Conservation (phyloP, 1,140 invertebrate species). For the Trissolcus basalis region DNA sequence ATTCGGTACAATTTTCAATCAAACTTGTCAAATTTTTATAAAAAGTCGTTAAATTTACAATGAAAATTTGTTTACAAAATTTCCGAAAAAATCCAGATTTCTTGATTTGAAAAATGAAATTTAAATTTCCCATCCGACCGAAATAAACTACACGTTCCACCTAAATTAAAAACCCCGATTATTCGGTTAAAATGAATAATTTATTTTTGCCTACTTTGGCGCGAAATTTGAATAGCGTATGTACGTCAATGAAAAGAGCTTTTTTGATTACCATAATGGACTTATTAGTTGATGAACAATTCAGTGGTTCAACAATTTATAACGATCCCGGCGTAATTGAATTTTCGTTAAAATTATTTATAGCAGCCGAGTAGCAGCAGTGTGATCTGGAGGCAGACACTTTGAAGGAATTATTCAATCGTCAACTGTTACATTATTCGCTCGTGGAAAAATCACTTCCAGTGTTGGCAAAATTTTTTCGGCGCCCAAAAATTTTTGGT, state of each 20-base stretch:
- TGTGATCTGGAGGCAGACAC: neutral
- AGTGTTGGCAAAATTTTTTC: too few relatives aligned
- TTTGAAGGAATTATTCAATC: conserved; percentile 1
- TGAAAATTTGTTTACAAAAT: too few relatives aligned
- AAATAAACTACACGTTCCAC: too few relatives aligned
- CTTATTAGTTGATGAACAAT: conserved; percentile 5
- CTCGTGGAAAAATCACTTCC: too few relatives aligned
- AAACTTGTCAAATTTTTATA: too few relatives aligned
- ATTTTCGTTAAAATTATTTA: conserved; percentile 10
- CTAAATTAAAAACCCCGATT: neutral
- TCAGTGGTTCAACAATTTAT: neutral
- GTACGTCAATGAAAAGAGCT: neutral
- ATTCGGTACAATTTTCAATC: too few relatives aligned
- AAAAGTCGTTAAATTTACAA: too few relatives aligned
- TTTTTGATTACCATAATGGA: neutral
- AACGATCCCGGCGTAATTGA: neutral
- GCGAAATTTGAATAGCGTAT: neutral
- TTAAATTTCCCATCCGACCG: too few relatives aligned
- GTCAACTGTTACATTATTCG: neutral
- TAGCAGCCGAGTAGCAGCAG: neutral
- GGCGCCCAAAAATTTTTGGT: too few relatives aligned
- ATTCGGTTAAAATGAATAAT: neutral
- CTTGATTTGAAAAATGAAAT: too few relatives aligned
- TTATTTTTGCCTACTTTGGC: neutral
- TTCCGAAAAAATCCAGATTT: too few relatives aligned